These are phyloP conservation scores for Stomatorhinus walkeri DNA, from an alignment of 2,797 vertebrate genomes.

Conservation along the genomic window DNA sequence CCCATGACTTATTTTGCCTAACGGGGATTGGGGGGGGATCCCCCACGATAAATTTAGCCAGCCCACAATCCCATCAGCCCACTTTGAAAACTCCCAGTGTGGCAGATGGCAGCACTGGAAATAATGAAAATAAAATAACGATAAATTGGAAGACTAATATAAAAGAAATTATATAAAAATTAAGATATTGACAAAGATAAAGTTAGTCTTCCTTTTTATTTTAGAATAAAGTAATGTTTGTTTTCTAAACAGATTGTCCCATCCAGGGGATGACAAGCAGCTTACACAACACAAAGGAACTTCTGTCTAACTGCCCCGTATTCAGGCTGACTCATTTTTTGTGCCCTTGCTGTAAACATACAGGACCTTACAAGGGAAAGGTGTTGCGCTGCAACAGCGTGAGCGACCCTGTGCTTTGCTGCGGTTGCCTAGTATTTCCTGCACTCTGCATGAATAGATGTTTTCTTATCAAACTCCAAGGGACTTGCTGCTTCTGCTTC, in stretches of 20 bases:
- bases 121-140: not conserved
- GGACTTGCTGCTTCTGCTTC: not conserved
- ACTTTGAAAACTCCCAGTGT: not conserved
- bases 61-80: not conserved
- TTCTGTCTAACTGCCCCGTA: not conserved
- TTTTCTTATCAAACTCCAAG: not conserved
- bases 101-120: not conserved
- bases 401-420: not conserved
- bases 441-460: not conserved
- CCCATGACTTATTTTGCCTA: not conserved
- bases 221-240: not conserved
- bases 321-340: not conserved
- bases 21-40: not conserved
- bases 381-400: not conserved
- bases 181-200: not conserved
- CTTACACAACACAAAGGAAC: not conserved
- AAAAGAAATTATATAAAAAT: not conserved
- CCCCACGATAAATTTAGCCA: not conserved
- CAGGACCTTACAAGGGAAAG: not conserved
- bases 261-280: not conserved
- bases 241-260: not conserved
- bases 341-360: not conserved
- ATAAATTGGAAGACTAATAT: not conserved
- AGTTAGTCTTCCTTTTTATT: not conserved
- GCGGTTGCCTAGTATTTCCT: not conserved